Base-by-base conservation (phyloP, 2,888 invertebrate species). In the Xanthostigma xanthostigma region DNA sequence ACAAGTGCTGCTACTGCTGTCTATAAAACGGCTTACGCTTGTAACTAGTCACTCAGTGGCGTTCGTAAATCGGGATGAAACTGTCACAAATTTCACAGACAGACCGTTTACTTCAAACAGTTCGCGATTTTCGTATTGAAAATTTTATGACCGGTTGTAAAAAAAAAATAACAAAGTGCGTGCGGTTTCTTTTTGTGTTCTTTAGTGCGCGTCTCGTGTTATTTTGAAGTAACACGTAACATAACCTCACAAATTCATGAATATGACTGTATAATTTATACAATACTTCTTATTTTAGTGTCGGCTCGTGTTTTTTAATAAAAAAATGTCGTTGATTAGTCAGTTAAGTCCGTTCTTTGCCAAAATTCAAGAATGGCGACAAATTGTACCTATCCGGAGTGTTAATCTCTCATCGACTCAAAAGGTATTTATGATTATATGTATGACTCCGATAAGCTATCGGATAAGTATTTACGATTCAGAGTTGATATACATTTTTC, bases 391-490 rank as follows among this genome's bases (percentile, higher is more conserved):
- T 27, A 57, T 60, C 45, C 59, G 59, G 52, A 66, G 75, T 60
- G 66, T 78, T 55, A 69, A 74, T 51, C 65, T 83, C 56, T 74
- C 80, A 53, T 77, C 78, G 55, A 78, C 80, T 48, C 82, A 83
- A 68, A 84, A 83, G 78, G 82, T 85, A 65, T 36, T 53, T 50
- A 36, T 54, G 43, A 48, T 41, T 48, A 13, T 12, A 17, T 41
- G 36, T 41, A 40, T 41, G 36, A 14, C 45, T 36, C 44, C 14
- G 40, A 37, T 40, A 40, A 40, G 41, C 9, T 41, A 40, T 33
- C 37, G 46, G 35, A 17, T 37, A 42, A 36, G 39, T 11, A 36
- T 45, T 38, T 51, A 47, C 45, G 12, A 1, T 27, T 14, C 12
- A 13, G n/a, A 6, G 12, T 9, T 49, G 34, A 38, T n/a, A 50